Conservation (phyloP, 2,888 invertebrate species). For the Troides oblongomaculatus region DNA sequence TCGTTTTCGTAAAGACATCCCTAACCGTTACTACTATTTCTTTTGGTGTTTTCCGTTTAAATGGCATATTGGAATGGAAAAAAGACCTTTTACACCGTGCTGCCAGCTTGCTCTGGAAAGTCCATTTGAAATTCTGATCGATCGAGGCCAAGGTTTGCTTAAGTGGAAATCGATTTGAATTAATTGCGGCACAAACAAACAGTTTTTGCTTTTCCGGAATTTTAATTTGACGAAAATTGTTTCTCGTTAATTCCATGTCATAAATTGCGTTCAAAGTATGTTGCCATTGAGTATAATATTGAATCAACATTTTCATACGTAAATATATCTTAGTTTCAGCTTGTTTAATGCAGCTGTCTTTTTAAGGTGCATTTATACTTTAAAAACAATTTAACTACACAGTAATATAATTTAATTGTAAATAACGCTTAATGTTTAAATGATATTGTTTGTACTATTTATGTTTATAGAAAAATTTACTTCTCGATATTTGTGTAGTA, state of each 20-base stretch:
- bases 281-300: background rate
- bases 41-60: conserved; percentile 75
- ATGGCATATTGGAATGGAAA: conserved; percentile 76
- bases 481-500: too few relatives aligned
- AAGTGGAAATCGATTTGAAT: conserved; percentile 78
- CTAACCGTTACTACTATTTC: conserved; percentile 55
- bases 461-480: too few relatives aligned
- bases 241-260: conserved; percentile 42
- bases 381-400: too few relatives aligned
- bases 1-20: conserved; percentile 18
- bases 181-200: conserved; percentile 54
- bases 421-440: background rate
- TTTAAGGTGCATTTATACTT: background rate
- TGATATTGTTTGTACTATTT: background rate
- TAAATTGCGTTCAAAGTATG: conserved; percentile 1
- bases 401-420: too few relatives aligned
- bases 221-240: conserved; percentile 69
- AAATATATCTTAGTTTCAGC: background rate
- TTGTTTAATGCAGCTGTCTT: background rate
- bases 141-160: conserved; percentile 62
- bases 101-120: conserved; percentile 66
- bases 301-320: too few relatives aligned
- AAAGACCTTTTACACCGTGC: conserved; percentile 77
- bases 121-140: conserved; percentile 77
- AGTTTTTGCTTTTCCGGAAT: conserved; percentile 63